These are phyloP conservation scores for Prenolepis imparis DNA, from an alignment of 2,888 invertebrate species.

Conservation along the genomic window DNA sequence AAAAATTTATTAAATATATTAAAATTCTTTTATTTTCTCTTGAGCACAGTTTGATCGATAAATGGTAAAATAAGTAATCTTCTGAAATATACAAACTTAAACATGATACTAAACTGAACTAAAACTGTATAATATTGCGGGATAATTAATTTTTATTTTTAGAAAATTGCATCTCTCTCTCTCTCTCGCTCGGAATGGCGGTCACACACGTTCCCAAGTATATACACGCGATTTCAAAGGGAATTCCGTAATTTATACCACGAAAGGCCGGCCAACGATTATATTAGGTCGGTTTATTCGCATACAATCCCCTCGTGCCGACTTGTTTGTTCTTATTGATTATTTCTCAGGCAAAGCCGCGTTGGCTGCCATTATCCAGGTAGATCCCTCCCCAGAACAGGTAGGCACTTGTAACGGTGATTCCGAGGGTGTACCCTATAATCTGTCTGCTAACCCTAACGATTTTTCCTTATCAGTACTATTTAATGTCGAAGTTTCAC, in stretches of 20 bases:
- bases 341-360: conserved; percentile 61
- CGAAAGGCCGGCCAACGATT: conserved; percentile 5
- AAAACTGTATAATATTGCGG: background rate
- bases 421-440: background rate
- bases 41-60: background rate
- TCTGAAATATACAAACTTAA: background rate
- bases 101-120: background rate
- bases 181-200: background rate
- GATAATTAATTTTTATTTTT: background rate
- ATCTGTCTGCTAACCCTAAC: conserved; percentile 32
- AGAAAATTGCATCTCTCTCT: background rate
- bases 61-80: background rate
- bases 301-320: conserved; percentile 2
- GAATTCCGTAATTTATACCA: background rate
- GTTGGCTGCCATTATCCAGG: conserved; percentile 48
- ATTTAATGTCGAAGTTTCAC: too few species aligned
- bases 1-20: background rate
- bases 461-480: conserved; percentile 39
- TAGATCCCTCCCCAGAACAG: conserved; percentile 32
- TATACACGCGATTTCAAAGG: background rate
- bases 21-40: background rate
- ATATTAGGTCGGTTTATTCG: conserved; percentile 32
- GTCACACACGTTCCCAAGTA: background rate
- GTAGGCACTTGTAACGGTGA: conserved; percentile 27
- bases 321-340: conserved; percentile 65